phyloP scores from a whole-genome alignment of 1,140 invertebrate genomes.

The Lucilia cuprina region DNA sequence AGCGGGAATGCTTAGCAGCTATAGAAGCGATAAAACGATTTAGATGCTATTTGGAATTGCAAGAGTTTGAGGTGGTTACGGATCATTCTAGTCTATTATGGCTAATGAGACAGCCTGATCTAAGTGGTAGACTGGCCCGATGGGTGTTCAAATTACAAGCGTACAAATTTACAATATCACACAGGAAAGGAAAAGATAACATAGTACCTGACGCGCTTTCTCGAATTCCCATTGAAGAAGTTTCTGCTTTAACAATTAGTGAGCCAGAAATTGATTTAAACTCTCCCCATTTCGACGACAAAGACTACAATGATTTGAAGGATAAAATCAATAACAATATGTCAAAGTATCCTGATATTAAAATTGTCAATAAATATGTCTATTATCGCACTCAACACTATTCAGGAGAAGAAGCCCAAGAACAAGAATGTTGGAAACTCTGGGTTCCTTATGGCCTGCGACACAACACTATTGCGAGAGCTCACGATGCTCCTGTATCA shows the following conservation, averaged over 20 bases:
- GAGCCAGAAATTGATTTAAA: constrained; percentile 21
- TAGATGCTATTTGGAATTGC: constrained; percentile 59
- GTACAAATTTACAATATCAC: no score
- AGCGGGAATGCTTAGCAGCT: constrained; percentile 37
- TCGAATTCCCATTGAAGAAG: neutral
- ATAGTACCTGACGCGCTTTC: constrained; percentile 46
- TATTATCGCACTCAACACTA: constrained; percentile 25
- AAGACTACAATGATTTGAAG: constrained; percentile 17
- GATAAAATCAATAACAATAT: neutral
- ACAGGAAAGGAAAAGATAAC: constrained; percentile 45
- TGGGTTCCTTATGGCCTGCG: constrained; percentile 35
- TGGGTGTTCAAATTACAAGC: no score
- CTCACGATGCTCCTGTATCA: neutral
- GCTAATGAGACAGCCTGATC: constrained; percentile 46
- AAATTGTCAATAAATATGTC: constrained; percentile 17
- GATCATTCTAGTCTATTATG: no score
- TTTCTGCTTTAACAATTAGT: neutral
- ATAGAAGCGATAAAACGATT: constrained; percentile 51
- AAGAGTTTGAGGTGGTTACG: constrained; percentile 46
- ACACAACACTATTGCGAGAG: neutral
- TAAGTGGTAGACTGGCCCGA: no score
- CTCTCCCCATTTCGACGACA: constrained; percentile 1
- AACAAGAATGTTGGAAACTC: constrained; percentile 32
- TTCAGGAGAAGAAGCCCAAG: constrained; percentile 9
- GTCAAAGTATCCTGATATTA: constrained; percentile 29